Conservation (phyloP, 2,797 vertebrate genomes). For the Hylomyscus alleni region DNA sequence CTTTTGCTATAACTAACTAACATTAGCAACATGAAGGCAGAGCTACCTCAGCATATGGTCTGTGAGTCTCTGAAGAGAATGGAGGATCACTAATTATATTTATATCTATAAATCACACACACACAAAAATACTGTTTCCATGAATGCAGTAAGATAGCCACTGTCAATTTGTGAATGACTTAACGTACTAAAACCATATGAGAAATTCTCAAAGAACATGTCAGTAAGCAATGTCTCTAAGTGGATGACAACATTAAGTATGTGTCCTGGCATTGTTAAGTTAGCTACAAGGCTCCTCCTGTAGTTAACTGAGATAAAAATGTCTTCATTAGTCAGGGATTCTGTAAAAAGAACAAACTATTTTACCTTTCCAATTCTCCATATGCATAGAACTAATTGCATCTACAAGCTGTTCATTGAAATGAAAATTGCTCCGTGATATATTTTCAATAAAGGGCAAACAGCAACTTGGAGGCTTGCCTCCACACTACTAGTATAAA, state of each 20-base stretch:
- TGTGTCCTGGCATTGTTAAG: not conserved
- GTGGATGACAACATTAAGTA: slow-evolving; percentile 15
- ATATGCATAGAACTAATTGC: slow-evolving; percentile 23
- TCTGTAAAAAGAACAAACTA: not conserved
- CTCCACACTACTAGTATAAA: not conserved
- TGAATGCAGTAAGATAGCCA: not conserved
- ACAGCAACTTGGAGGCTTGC: not conserved
- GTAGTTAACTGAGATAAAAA: not conserved
- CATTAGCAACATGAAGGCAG: not conserved
- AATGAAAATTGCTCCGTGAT: not conserved
- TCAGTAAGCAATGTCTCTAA: slow-evolving; percentile 11
- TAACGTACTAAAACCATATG: not conserved
- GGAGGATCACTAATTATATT: not conserved
- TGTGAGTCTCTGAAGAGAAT: not conserved
- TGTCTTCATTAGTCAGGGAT: not conserved
- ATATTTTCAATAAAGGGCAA: not conserved
- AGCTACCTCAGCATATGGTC: not conserved
- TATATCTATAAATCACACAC: slow-evolving; percentile 9
- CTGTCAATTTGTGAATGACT: not conserved
- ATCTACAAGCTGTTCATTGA: not conserved
- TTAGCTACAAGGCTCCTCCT: not conserved
- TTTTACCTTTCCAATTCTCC: slow-evolving; percentile 29
- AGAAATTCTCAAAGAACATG: slow-evolving; percentile 5
- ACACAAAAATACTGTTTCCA: not conserved
- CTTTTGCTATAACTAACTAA: not conserved